Base-by-base conservation (phyloP, 2,113 vertebrate genomes). In the Panthera uncia region DNA sequence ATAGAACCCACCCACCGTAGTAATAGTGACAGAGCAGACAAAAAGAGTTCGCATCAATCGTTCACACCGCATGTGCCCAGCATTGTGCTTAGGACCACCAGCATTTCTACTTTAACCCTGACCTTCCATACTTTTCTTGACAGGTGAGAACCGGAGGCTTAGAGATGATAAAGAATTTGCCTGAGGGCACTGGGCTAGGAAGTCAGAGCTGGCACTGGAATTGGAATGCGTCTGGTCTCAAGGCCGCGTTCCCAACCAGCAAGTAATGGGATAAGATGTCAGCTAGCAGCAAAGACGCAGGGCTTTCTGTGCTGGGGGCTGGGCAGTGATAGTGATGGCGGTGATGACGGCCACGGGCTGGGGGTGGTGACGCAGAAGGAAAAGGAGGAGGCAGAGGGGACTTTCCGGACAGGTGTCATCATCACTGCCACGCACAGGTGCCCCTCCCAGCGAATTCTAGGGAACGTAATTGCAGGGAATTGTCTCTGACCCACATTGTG, bases 401-500 rank as follows among this genome's bases (percentile, higher is more conserved):
- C 61, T 79, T 55, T 82, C 92, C 79, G 2, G 14, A 61, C 7
- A 68, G 29, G 14, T 25, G 48, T n/a, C 48, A 19, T 31, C 19
- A 68, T 33, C 0, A 0, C 38, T 86, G 18, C 86, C 82, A 61
- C 38, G 6, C 36, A 63, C 19, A 61, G 45, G 15, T 14, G 16
- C 31, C 57, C 84, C 68, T 88, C 88, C 89, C 74, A 6, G 7
- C 7, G 52, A 89, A 61, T 63, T 83, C 81, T 85, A 52, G 89
- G 63, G 50, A 41, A 63, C 48, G 4, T 61, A 94, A 91, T 90
- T 95, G 71, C 61, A 93, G 65, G 76, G 23, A 36, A 57, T 91
- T 63, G 68, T 33, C 82, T 93, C 71, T 52, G 57, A 18, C 48
- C 78, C 48, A 16, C 38, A 45, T 52, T 29, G 68, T 36, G 61